Evolutionary conservation across 2,797 vertebrate genomes (phyloP).

Genomic region (Pipistrellus kuhlii): DNA sequence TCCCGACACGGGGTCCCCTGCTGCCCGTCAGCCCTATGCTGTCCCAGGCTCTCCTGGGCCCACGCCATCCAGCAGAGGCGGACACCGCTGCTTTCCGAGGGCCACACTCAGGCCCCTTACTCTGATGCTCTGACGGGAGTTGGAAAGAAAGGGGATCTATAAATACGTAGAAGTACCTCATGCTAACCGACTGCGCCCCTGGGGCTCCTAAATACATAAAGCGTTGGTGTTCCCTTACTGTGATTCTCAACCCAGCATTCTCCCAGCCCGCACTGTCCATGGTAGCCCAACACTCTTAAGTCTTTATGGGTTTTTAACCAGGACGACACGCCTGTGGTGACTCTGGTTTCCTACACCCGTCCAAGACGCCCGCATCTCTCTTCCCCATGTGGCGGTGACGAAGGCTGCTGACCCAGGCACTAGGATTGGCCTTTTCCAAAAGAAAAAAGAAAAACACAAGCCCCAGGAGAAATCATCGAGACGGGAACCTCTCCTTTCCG

Average conservation of each 20-base stretch:
- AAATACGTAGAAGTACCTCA: not conserved
- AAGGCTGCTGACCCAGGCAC: not conserved
- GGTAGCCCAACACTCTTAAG: not conserved
- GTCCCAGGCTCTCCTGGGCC: not conserved
- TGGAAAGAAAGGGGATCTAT: not conserved
- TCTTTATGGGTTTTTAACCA: not conserved
- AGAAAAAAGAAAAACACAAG: not conserved
- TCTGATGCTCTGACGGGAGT: not conserved
- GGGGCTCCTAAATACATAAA: not conserved
- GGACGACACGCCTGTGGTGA: not conserved
- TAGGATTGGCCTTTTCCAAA: conserved; percentile 19
- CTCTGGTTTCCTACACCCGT: not conserved
- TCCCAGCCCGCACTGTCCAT: not conserved
- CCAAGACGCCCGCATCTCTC: not conserved
- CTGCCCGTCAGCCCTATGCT: too few relatives aligned
- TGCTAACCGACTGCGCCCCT: too few relatives aligned
- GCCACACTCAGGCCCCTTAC: conserved; percentile 2
- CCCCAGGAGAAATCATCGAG: conserved; percentile 8
- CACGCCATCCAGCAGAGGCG: not conserved
- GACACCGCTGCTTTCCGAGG: not conserved
- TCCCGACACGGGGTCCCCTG: too few relatives aligned
- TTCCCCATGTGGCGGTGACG: not conserved
- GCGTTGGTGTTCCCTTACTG: not conserved
- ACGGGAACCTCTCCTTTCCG: not conserved
- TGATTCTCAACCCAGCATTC: not conserved